These are phyloP conservation scores for Doris montereyensis DNA, from an alignment of 2,888 invertebrate species.

Conservation along the genomic window DNA sequence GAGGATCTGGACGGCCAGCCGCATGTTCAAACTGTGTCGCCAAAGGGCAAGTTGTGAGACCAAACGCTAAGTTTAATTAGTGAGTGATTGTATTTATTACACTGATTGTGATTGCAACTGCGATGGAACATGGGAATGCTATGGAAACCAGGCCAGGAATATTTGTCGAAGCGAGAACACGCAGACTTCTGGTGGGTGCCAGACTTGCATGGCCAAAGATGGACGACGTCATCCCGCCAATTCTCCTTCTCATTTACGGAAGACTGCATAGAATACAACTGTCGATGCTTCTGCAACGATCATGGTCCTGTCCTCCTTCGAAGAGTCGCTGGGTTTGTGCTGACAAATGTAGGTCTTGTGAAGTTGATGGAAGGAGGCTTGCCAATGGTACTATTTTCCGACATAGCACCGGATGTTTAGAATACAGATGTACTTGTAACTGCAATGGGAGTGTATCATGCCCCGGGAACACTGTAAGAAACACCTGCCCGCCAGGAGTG, in stretches of 20 bases:
- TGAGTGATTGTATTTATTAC: conserved; percentile 58
- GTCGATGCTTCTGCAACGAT: conserved; percentile 61
- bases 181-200: conserved; percentile 6
- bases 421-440: conserved; percentile 59
- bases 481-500: conserved; percentile 51
- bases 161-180: conserved; percentile 43
- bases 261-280: conserved; percentile 52
- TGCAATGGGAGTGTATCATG: conserved; percentile 60
- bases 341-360: conserved; percentile 50
- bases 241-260: conserved; percentile 26
- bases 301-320: conserved; percentile 54
- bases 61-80: conserved; percentile 55
- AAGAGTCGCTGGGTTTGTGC: conserved; percentile 37
- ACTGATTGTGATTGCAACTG: conserved; percentile 58
- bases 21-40: conserved; percentile 54
- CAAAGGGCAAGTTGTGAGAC: conserved; percentile 48
- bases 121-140: conserved; percentile 62
- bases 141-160: conserved; percentile 51
- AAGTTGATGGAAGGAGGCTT: conserved; percentile 50
- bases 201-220: conserved; percentile 31
- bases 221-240: conserved; percentile 33
- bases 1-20: conserved; percentile 40
- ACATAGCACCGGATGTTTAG: conserved; percentile 54
- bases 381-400: conserved; percentile 51
- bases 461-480: conserved; percentile 47